phyloP scores from a whole-genome alignment of 2,797 vertebrate species.

The Lithobates pipiens region DNA sequence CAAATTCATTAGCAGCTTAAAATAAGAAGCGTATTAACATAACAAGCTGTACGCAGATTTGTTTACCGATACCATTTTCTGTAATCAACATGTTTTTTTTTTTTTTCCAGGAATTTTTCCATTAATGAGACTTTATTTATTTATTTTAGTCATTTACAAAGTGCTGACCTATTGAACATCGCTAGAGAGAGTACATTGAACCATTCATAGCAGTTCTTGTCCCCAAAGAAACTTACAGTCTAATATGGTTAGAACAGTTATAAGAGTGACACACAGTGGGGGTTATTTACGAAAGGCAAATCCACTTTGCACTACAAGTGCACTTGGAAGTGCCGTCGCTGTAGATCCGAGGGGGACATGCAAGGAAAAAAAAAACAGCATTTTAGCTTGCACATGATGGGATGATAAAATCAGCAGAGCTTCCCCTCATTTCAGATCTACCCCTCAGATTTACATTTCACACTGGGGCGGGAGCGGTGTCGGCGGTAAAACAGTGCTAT shows the following conservation, averaged over 20 bases:
- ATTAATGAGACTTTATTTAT: neutral
- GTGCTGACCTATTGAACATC: neutral
- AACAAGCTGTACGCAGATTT: neutral
- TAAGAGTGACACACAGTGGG: neutral
- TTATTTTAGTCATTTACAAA: neutral
- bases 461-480: no score
- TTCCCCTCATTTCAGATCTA: no score
- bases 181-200: neutral
- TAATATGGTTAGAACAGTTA: neutral
- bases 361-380: no score
- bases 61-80: neutral
- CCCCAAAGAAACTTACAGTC: neutral
- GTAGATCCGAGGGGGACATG: no score
- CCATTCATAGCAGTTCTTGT: neutral
- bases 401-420: no score
- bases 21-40: neutral
- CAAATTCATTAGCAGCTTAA: neutral
- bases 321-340: no score
- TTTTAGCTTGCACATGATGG: no score
- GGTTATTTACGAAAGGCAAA: no score
- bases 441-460: no score
- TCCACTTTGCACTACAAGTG: no score
- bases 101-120: neutral
- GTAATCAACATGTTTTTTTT: neutral
- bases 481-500: no score